Evolutionary conservation across 35 echinoderm and acorn worm genomes (phyloP).

Genomic region (Apostichopus californicus): DNA sequence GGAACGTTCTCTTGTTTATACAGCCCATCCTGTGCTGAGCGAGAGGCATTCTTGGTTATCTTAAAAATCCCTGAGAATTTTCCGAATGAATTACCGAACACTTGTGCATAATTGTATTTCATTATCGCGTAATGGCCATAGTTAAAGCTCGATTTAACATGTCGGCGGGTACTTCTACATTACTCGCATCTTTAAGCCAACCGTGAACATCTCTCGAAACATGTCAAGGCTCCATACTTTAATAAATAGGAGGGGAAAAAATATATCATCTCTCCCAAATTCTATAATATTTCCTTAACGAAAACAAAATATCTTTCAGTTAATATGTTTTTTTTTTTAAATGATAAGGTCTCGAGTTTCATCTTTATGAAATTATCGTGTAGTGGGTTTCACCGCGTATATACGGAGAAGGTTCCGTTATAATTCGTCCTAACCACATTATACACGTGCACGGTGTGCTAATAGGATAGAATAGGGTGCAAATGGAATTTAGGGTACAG

Average conservation of each 20-base stretch:
- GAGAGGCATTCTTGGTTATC: constrained; percentile 14
- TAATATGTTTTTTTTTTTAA: constrained; percentile 40
- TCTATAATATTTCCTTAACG: neutral
- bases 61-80: constrained; percentile 35
- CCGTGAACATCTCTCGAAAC: neutral
- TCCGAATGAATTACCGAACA: constrained; percentile 52
- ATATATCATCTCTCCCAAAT: neutral
- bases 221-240: constrained; percentile 39
- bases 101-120: constrained; percentile 55
- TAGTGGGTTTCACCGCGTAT: constrained; percentile 3
- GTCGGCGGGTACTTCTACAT: constrained; percentile 16
- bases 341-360: constrained; percentile 41
- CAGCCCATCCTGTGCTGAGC: constrained; percentile 35
- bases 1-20: constrained; percentile 37
- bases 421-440: constrained; percentile 63
- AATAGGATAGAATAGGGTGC: constrained; percentile 61
- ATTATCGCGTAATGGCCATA: constrained; percentile 59
- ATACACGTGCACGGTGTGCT: constrained; percentile 54
- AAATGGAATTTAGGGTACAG: constrained; percentile 57
- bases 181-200: constrained; percentile 16
- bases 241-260: neutral
- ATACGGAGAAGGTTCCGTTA: neutral
- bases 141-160: constrained; percentile 52
- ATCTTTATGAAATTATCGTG: constrained; percentile 51
- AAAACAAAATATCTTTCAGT: constrained; percentile 47